Percentiles rank a stretch among this genome's conserved stretches.
phyloP scores from a whole-genome alignment of 2,888 invertebrate species.

The Blera fallax region DNA sequence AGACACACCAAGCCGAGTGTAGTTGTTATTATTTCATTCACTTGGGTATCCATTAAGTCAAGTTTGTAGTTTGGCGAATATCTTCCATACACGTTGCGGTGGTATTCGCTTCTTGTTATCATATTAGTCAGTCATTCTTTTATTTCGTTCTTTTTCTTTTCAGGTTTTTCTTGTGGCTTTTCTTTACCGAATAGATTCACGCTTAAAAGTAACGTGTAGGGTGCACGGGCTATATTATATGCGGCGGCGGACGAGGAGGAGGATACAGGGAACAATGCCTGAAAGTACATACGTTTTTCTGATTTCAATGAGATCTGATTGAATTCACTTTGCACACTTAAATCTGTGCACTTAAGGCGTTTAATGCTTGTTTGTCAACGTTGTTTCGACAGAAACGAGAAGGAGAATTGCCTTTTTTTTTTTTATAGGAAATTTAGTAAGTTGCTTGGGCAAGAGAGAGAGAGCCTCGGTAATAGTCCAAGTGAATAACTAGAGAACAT shows the following conservation, averaged over 20 bases:
- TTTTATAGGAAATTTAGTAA: slow-evolving; percentile 36
- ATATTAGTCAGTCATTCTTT: slow-evolving; percentile 33
- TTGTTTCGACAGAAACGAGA: slow-evolving; percentile 17
- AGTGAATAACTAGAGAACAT: slow-evolving; percentile 6
- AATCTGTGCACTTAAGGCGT: slow-evolving; percentile 60
- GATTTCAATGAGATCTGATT: slow-evolving; percentile 68
- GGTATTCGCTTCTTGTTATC: slow-evolving; percentile 34
- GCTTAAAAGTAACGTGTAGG: slow-evolving; percentile 4
- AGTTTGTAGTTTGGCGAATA: slow-evolving; percentile 31
- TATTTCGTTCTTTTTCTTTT: not conserved
- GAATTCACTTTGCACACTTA: slow-evolving; percentile 71
- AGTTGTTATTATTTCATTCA: slow-evolving; percentile 3
- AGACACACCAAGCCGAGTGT: not conserved
- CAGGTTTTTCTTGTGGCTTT: not conserved
- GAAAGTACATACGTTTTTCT: slow-evolving; percentile 31
- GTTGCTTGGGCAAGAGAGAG: slow-evolving; percentile 23
- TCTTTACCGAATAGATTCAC: not conserved
- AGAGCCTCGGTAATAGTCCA: not conserved
- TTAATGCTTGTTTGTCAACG: slow-evolving; percentile 56
- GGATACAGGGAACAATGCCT: not conserved
- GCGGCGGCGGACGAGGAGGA: not conserved
- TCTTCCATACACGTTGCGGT: slow-evolving; percentile 1
- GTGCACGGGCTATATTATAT: slow-evolving; percentile 2
- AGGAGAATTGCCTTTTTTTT: slow-evolving; percentile 12
- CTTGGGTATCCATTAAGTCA: slow-evolving; percentile 26